Conservation (phyloP, 2,888 invertebrate genomes). For the Theretra japonica region DNA sequence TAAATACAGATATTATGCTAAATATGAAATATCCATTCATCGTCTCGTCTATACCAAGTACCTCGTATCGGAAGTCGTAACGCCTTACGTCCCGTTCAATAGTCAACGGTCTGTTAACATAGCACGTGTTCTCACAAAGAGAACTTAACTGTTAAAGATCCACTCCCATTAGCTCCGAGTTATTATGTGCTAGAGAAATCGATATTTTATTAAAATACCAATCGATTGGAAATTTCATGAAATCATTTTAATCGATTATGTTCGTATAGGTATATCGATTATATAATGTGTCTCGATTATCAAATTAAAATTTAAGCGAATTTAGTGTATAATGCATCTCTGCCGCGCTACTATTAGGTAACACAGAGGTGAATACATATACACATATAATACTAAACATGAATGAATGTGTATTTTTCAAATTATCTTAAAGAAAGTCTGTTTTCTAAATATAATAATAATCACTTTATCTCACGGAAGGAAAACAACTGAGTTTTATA, state of each 20-base stretch:
- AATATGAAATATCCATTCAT: neutral
- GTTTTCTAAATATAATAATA: neutral
- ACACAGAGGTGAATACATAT: too few relatives aligned
- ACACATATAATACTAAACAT: too few relatives aligned
- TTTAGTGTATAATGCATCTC: too few relatives aligned
- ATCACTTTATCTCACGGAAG: slow-evolving; percentile 6
- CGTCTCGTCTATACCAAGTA: neutral
- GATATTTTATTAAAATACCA: neutral
- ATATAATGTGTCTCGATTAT: too few relatives aligned
- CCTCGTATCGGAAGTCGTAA: slow-evolving; percentile 48
- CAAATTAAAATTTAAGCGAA: too few relatives aligned
- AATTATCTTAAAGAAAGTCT: too few relatives aligned
- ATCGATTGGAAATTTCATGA: neutral
- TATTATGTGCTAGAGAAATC: neutral
- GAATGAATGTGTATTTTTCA: too few relatives aligned
- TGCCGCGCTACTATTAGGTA: too few relatives aligned
- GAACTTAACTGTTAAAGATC: slow-evolving; percentile 57
- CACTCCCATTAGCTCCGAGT: slow-evolving; percentile 49
- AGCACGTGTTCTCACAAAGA: slow-evolving; percentile 63
- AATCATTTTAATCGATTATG: too few relatives aligned
- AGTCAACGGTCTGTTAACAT: slow-evolving; percentile 50
- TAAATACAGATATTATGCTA: neutral
- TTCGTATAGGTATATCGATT: too few relatives aligned
- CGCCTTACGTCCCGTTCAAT: slow-evolving; percentile 58
- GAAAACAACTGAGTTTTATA: neutral